Evolutionary conservation across 2,113 vertebrate genomes (phyloP).

Genomic region (Delphinus delphis): DNA sequence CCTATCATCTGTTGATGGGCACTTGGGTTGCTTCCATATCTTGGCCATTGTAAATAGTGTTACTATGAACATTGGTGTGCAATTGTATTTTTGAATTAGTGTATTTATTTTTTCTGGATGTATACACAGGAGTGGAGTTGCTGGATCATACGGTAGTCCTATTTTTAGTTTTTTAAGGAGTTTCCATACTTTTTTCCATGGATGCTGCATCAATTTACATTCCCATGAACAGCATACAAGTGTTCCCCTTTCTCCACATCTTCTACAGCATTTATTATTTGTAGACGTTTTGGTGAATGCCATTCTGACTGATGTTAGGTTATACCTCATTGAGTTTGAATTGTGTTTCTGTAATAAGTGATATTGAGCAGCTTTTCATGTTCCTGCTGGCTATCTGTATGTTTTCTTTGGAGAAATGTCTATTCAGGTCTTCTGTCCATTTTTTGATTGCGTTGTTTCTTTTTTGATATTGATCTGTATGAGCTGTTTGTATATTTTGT

Average conservation of each 20-base stretch:
- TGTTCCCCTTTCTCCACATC: neutral
- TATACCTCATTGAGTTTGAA: neutral
- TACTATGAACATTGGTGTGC: neutral
- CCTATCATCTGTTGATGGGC: neutral
- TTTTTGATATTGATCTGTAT: neutral
- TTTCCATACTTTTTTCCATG: neutral
- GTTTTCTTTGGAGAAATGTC: neutral
- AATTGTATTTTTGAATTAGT: neutral
- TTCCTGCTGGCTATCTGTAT: neutral
- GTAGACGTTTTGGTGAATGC: neutral
- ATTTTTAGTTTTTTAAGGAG: neutral
- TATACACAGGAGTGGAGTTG: neutral
- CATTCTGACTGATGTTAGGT: neutral
- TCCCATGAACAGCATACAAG: neutral
- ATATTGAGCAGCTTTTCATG: neutral
- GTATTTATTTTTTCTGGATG: neutral
- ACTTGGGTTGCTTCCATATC: neutral
- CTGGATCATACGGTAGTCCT: neutral
- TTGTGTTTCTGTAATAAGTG: neutral
- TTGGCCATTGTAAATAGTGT: neutral
- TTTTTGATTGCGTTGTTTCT: neutral
- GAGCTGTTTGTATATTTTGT: neutral
- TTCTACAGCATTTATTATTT: neutral
- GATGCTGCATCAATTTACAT: neutral
- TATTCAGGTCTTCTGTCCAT: neutral